Percentiles rank a stretch among this genome's conserved stretches.
Conservation (phyloP, 2,888 invertebrate species). For the Andrena praecox region DNA sequence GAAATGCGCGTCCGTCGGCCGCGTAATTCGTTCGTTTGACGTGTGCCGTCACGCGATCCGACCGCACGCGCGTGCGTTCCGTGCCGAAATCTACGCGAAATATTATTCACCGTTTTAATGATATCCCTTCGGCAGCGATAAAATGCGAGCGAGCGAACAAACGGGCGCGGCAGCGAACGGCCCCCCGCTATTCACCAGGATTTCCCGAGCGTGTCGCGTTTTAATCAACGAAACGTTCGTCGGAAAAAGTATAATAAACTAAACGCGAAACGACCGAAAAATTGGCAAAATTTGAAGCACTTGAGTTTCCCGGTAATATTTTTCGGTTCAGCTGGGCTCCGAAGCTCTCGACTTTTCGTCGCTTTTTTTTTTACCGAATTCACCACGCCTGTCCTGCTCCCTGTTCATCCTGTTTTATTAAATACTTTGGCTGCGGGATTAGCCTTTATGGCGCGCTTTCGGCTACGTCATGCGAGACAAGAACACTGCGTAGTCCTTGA, state of each 20-base stretch:
- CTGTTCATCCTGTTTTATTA: neutral
- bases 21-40: slow-evolving; percentile 72
- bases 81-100: slow-evolving; percentile 46
- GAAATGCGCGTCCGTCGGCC: slow-evolving; percentile 64
- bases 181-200: slow-evolving; percentile 12
- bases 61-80: slow-evolving; percentile 59
- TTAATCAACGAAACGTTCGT: slow-evolving; percentile 29
- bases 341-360: slow-evolving; percentile 16
- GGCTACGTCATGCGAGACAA: neutral
- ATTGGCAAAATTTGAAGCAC: slow-evolving; percentile 9
- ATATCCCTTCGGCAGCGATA: slow-evolving; percentile 43
- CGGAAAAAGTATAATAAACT: slow-evolving; percentile 22
- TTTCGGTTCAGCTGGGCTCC: neutral
- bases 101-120: slow-evolving; percentile 66
- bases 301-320: slow-evolving; percentile 1
- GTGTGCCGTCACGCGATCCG: slow-evolving; percentile 69
- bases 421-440: neutral
- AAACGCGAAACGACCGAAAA: neutral
- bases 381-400: neutral
- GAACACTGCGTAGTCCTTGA: too few relatives aligned
- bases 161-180: neutral
- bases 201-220: slow-evolving; percentile 38
- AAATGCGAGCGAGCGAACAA: slow-evolving; percentile 30
- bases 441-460: neutral
- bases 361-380: slow-evolving; percentile 10